Percentiles rank a stretch among this genome's conserved stretches.
phyloP scores from a whole-genome alignment of 2,113 vertebrate species.

The Atrichornis clamosus region DNA sequence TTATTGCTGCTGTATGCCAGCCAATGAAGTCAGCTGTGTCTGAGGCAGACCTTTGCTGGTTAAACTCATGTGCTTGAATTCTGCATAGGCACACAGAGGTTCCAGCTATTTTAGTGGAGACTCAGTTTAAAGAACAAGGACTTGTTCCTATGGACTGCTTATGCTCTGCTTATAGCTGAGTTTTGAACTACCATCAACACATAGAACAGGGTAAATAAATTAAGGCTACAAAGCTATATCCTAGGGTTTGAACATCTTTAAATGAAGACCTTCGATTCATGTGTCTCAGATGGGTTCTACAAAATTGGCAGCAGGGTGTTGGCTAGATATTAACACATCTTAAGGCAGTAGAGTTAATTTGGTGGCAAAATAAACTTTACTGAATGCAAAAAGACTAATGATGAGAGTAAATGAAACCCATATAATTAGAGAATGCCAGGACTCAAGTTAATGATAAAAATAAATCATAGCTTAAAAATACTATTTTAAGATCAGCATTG shows the following conservation, averaged over 20 bases:
- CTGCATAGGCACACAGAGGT: not conserved
- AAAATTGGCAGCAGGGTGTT: rapidly evolving
- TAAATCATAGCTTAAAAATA: not conserved
- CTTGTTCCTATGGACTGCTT: not conserved
- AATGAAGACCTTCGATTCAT: not conserved
- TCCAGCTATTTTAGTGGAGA: not conserved
- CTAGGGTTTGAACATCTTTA: not conserved
- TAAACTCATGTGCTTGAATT: not conserved
- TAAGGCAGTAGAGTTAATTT: not conserved
- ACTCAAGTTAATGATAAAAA: not conserved
- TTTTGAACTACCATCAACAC: not conserved
- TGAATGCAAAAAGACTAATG: not conserved
- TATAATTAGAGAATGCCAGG: not conserved
- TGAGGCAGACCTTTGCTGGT: not conserved
- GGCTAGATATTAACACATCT: not conserved
- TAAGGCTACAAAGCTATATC: not conserved
- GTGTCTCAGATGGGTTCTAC: not conserved
- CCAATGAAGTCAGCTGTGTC: not conserved
- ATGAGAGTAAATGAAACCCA: not conserved
- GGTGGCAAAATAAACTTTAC: not conserved
- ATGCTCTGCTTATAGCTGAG: not conserved
- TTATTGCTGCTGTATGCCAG: not conserved
- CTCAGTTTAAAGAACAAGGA: not conserved
- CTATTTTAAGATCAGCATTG: not conserved
- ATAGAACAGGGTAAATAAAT: not conserved